Evolutionary conservation across 2,797 vertebrate genomes (phyloP).

Genomic region (Oreochromis grahami): DNA sequence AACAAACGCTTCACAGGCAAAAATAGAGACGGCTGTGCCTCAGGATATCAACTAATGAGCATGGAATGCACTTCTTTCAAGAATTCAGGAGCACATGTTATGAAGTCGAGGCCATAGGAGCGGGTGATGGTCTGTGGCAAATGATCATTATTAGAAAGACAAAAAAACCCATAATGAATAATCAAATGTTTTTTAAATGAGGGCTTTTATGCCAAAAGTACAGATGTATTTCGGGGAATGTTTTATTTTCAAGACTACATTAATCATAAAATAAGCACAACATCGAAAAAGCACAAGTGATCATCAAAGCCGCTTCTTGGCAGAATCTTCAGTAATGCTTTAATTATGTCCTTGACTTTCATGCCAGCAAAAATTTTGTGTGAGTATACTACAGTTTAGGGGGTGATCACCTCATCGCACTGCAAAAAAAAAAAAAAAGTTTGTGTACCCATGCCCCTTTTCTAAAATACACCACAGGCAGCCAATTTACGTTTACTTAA

Average conservation of each 20-base stretch:
- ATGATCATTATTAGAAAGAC: conserved; percentile 26
- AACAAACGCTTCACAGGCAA: conserved; percentile 47
- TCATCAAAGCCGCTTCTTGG: neutral
- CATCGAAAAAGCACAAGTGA: neutral
- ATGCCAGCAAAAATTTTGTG: neutral
- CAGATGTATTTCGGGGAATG: neutral
- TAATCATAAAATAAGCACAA: neutral
- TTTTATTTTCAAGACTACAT: neutral
- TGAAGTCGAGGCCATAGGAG: neutral
- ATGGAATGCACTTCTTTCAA: conserved; percentile 20
- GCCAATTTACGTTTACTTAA: neutral
- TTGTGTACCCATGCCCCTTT: neutral
- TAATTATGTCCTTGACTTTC: neutral
- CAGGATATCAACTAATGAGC: conserved; percentile 63
- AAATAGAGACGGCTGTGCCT: conserved; percentile 48
- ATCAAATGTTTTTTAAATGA: neutral
- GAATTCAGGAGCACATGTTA: neutral
- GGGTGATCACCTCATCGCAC: neutral
- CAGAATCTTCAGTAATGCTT: neutral
- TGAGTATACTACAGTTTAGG: neutral
- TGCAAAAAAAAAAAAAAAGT: neutral
- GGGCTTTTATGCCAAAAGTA: neutral
- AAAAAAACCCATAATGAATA: neutral
- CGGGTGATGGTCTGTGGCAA: conserved; percentile 34
- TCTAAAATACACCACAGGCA: neutral